phyloP scores from a whole-genome alignment of 2,888 invertebrate genomes.

The Leucoma salicis region DNA sequence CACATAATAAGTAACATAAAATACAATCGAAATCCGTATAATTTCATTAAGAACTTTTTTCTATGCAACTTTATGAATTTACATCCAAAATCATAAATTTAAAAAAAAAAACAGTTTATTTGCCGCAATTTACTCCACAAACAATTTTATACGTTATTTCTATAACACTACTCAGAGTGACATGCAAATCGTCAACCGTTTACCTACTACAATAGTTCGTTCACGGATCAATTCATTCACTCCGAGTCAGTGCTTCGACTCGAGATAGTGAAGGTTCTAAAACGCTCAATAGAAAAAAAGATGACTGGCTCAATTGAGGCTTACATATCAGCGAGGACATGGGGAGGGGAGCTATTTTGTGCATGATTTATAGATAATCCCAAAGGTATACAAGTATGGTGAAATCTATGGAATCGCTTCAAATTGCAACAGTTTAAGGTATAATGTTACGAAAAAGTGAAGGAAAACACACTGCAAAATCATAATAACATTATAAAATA shows the following conservation, averaged over 20 bases:
- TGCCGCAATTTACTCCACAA: no score
- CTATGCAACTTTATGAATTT: no score
- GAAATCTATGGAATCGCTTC: conserved; percentile 52
- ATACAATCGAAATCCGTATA: no score
- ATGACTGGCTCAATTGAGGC: conserved; percentile 69
- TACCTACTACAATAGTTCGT: conserved; percentile 20
- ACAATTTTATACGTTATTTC: no score
- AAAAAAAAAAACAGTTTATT: no score
- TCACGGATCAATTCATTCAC: conserved; percentile 41
- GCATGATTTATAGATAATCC: conserved; percentile 35
- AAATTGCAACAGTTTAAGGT: no score
- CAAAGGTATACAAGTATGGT: conserved; percentile 22
- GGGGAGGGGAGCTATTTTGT: conserved; percentile 36
- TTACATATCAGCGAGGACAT: conserved; percentile 48
- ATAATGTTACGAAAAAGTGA: no score
- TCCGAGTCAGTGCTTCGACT: conserved; percentile 27
- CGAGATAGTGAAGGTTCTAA: conserved; percentile 35
- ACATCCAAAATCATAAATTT: no score
- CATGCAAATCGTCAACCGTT: conserved; percentile 11
- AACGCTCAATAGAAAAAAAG: conserved; percentile 45
- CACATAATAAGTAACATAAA: no score
- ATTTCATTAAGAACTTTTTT: no score
- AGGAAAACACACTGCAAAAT: no score
- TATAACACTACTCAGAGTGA: conserved; percentile 18
- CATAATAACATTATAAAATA: no score